Evolutionary conservation across 1,140 invertebrate genomes (phyloP).

Genomic region (Drosophila cardini): DNA sequence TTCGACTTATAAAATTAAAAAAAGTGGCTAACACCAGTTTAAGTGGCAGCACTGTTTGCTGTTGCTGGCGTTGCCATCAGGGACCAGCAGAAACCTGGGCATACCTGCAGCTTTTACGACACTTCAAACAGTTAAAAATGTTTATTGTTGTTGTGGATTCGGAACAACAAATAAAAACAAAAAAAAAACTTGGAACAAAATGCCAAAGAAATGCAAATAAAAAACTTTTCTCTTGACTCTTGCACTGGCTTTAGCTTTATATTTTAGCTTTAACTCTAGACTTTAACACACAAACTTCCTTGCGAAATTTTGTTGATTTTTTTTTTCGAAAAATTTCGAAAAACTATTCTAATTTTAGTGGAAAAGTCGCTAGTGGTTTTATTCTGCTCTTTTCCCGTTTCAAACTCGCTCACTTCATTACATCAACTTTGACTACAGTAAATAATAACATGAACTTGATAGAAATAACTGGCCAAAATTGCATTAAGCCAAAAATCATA

Average conservation of each 20-base stretch:
- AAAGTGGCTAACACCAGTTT: too few species aligned
- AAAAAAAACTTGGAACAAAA: slow-evolving; percentile 61
- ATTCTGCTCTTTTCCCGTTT: background rate
- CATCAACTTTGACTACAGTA: slow-evolving; percentile 22
- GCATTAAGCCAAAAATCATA: slow-evolving; percentile 11
- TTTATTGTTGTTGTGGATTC: slow-evolving; percentile 25
- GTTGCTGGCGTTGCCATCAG: slow-evolving; percentile 18
- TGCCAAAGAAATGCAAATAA: slow-evolving; percentile 79
- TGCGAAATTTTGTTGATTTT: background rate
- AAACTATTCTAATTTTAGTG: slow-evolving; percentile 61
- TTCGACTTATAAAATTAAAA: too few species aligned
- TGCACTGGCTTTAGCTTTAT: slow-evolving; percentile 41
- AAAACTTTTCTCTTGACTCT: slow-evolving; percentile 65
- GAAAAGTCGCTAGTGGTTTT: slow-evolving; percentile 16
- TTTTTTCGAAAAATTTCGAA: slow-evolving; percentile 8
- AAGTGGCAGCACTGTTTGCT: background rate
- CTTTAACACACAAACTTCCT: slow-evolving; percentile 17
- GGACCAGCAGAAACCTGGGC: slow-evolving; percentile 14
- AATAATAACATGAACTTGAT: slow-evolving; percentile 14
- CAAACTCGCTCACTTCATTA: slow-evolving; percentile 24
- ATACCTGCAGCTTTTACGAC: slow-evolving; percentile 69
- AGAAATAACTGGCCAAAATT: slow-evolving; percentile 12
- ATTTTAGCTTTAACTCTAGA: slow-evolving; percentile 26
- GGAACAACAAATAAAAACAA: slow-evolving; percentile 13
- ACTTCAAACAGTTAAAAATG: slow-evolving; percentile 51